These are phyloP conservation scores for Lycocerus yunnanus DNA, from an alignment of 2,888 invertebrate species.

Conservation along the genomic window DNA sequence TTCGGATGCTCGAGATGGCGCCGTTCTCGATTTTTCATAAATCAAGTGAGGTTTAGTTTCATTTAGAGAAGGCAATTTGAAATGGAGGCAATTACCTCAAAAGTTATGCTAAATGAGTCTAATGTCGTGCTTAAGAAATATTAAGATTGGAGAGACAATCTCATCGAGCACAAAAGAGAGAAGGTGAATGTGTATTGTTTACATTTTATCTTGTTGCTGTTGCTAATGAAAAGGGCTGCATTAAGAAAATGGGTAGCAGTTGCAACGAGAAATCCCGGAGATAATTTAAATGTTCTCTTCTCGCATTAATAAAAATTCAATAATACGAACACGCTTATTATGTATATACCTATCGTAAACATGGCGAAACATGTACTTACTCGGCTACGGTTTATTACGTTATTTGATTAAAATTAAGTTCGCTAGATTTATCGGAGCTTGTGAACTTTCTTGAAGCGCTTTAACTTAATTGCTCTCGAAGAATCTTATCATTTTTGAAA, in stretches of 20 bases:
- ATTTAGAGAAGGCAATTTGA: neutral
- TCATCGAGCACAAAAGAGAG: neutral
- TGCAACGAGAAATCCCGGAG: neutral
- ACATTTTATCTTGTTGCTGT: neutral
- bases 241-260: neutral
- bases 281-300: neutral
- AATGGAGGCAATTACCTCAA: neutral
- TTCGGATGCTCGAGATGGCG: neutral
- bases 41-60: neutral
- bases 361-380: slow-evolving; percentile 10
- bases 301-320: neutral
- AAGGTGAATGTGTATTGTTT: neutral
- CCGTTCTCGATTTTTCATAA: neutral
- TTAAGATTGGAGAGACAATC: neutral
- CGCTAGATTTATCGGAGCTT: slow-evolving; percentile 23
- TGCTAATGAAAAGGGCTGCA: neutral
- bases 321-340: slow-evolving; percentile 16
- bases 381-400: slow-evolving; percentile 24
- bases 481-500: slow-evolving; percentile 24
- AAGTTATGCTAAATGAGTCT: neutral
- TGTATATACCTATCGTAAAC: neutral
- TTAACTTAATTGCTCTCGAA: slow-evolving; percentile 24
- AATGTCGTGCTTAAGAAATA: neutral
- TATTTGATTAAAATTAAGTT: slow-evolving; percentile 31
- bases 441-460: slow-evolving; percentile 21